phyloP scores from a whole-genome alignment of 2,888 invertebrate genomes.

The Mythimna pallens region DNA sequence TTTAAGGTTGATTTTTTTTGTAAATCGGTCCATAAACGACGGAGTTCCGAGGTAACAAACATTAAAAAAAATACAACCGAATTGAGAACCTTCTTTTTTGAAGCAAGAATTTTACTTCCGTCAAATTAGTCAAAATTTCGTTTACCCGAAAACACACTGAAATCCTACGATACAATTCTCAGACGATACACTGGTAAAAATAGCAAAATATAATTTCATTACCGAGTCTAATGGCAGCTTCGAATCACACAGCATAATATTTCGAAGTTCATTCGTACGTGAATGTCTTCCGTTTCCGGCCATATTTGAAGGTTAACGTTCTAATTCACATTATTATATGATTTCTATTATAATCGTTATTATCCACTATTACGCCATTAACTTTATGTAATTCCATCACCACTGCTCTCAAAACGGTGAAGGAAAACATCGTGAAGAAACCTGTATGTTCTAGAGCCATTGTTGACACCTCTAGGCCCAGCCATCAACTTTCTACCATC shows the following conservation, averaged over 20 bases:
- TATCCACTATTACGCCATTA: slow-evolving; percentile 13
- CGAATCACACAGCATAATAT: slow-evolving; percentile 40
- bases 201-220: slow-evolving; percentile 32
- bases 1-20: too few species aligned
- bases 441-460: too few species aligned
- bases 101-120: too few species aligned
- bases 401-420: not conserved
- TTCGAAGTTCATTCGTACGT: slow-evolving; percentile 30
- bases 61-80: too few species aligned
- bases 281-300: slow-evolving; percentile 50
- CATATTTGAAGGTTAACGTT: slow-evolving; percentile 33
- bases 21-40: too few species aligned
- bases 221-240: not conserved
- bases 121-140: too few species aligned
- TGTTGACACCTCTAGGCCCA: too few species aligned
- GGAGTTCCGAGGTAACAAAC: too few species aligned
- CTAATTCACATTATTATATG: slow-evolving; percentile 33
- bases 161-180: not conserved
- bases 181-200: slow-evolving; percentile 11
- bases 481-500: too few species aligned
- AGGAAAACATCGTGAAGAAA: too few species aligned
- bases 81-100: too few species aligned
- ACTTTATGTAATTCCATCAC: not conserved
- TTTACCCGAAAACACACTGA: not conserved
- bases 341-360: slow-evolving; percentile 19